These are phyloP conservation scores for Daphoenositta chrysoptera DNA, from an alignment of 2,113 vertebrate genomes.

Conservation along the genomic window DNA sequence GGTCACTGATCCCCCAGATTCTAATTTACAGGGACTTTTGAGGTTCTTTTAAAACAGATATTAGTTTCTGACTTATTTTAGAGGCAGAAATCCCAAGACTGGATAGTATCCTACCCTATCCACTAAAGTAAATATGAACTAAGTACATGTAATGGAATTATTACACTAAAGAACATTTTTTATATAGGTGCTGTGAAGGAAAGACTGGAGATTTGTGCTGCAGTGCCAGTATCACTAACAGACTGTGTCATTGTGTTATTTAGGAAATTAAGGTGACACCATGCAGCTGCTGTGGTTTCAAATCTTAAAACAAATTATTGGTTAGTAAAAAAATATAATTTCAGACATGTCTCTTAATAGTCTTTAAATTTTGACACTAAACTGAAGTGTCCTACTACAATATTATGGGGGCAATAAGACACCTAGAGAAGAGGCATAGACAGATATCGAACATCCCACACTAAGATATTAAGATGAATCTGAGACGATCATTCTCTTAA, in stretches of 20 bases:
- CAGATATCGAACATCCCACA: neutral
- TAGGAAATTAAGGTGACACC: neutral
- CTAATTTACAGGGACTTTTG: neutral
- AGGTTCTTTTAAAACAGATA: neutral
- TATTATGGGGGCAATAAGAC: neutral
- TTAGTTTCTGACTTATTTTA: neutral
- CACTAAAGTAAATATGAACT: neutral
- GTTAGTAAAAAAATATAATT: neutral
- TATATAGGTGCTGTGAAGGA: neutral
- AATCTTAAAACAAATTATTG: neutral
- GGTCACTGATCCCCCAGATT: neutral
- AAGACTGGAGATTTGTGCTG: neutral
- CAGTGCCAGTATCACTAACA: neutral
- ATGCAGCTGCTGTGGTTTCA: neutral
- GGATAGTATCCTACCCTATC: neutral
- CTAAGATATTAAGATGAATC: neutral
- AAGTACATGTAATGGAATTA: neutral
- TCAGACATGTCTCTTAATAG: neutral
- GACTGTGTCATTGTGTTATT: neutral
- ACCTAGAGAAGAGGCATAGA: neutral
- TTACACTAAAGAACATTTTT: neutral
- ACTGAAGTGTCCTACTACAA: neutral
- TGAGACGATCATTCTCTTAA: neutral
- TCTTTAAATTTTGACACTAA: neutral
- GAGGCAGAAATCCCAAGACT: neutral